Percentiles rank a stretch among this genome's conserved stretches.
These are phyloP conservation scores for Tryphoninae sp. DNA, from an alignment of 2,888 invertebrate species.

Conservation along the genomic window DNA sequence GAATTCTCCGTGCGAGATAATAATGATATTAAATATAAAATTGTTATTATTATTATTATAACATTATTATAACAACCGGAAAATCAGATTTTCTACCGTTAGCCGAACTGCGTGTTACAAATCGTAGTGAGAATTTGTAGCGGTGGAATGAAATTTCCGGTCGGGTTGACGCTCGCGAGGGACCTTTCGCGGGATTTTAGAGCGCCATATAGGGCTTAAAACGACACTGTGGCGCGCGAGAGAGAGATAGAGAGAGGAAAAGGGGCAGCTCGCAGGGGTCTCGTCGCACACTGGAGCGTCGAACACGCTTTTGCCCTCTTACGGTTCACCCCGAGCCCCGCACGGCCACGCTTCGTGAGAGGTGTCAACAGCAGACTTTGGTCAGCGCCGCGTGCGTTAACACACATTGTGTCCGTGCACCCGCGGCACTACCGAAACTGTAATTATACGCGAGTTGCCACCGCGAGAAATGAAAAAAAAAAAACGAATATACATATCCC, in stretches of 20 bases:
- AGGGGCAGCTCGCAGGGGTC: slow-evolving; percentile 15
- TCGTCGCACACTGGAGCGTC: slow-evolving; percentile 31
- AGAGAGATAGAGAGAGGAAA: slow-evolving; percentile 22
- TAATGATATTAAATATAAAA: background rate
- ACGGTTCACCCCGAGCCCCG: slow-evolving; percentile 4
- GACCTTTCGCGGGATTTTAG: slow-evolving; percentile 53
- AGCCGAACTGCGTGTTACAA: slow-evolving; percentile 15
- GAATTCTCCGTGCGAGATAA: background rate
- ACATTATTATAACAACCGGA: background rate
- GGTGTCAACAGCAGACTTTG: slow-evolving; percentile 74
- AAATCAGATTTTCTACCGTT: slow-evolving; percentile 20
- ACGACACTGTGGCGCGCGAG: slow-evolving; percentile 10
- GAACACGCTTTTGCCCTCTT: slow-evolving; percentile 42
- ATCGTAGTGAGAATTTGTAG: slow-evolving; percentile 34
- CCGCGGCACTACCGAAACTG: slow-evolving; percentile 68
- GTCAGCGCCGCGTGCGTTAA: slow-evolving; percentile 66
- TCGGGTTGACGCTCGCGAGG: slow-evolving; percentile 48
- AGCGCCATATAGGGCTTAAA: slow-evolving; percentile 25
- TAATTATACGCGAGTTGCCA: slow-evolving; percentile 68
- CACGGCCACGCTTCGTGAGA: slow-evolving; percentile 34
- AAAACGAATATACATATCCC: slow-evolving; percentile 18
- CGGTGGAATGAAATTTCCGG: slow-evolving; percentile 52
- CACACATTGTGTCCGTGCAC: slow-evolving; percentile 47
- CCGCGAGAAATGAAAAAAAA: slow-evolving; percentile 30
- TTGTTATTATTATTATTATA: background rate